These are phyloP conservation scores for Charaxes varanes DNA, from an alignment of 1,140 invertebrate species.

Conservation along the genomic window DNA sequence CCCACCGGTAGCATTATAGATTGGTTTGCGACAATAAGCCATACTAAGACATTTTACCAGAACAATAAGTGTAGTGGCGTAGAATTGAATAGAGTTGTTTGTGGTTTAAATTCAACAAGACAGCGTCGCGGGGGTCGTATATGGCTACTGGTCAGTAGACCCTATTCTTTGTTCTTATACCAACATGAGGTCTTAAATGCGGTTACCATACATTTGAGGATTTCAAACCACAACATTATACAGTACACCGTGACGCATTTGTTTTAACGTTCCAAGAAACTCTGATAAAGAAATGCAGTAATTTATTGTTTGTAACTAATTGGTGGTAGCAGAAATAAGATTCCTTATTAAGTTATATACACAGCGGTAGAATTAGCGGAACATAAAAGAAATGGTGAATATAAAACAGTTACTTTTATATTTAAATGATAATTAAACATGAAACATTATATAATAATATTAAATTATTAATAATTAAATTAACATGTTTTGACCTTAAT, in stretches of 20 bases:
- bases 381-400: too few species aligned
- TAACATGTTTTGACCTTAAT: too few species aligned
- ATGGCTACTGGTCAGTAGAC: slow-evolving; percentile 53
- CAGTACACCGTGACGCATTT: slow-evolving; percentile 19
- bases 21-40: slow-evolving; percentile 52
- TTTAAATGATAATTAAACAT: too few species aligned
- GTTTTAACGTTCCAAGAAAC: slow-evolving; percentile 26
- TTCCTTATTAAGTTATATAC: too few species aligned
- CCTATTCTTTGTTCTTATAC: slow-evolving; percentile 40
- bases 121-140: slow-evolving; percentile 35
- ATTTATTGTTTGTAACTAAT: too few species aligned
- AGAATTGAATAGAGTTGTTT: slow-evolving; percentile 48
- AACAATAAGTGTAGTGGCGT: slow-evolving; percentile 34
- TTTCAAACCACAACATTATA: slow-evolving; percentile 13
- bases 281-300: slow-evolving; percentile 2
- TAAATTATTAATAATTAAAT: too few species aligned
- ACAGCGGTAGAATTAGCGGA: too few species aligned
- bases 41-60: slow-evolving; percentile 31
- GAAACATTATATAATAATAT: too few species aligned
- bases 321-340: too few species aligned
- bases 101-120: slow-evolving; percentile 57
- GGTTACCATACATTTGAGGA: slow-evolving; percentile 33
- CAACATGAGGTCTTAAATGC: slow-evolving; percentile 55
- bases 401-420: too few species aligned
- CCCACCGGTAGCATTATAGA: slow-evolving; percentile 65